Evolutionary conservation across 2,888 invertebrate species (phyloP).

Genomic region (Dasypogon diadema): DNA sequence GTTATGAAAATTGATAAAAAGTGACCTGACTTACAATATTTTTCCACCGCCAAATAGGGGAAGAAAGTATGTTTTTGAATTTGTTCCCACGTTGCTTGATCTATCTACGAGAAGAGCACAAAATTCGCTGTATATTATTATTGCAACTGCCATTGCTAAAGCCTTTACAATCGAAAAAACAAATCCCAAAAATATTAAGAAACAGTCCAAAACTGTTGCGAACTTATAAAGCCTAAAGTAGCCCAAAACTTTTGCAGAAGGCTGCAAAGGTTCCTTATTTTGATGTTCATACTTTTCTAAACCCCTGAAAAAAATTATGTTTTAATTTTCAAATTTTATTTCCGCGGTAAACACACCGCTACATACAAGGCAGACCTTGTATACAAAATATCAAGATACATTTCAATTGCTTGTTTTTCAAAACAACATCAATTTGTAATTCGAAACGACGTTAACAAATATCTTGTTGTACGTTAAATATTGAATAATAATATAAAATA

Average conservation of each 20-base stretch:
- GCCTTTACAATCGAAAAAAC: slow-evolving; percentile 74
- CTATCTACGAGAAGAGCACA: slow-evolving; percentile 78
- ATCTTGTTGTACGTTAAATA: no score
- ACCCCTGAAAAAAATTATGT: slow-evolving; percentile 20
- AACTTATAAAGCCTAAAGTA: slow-evolving; percentile 70
- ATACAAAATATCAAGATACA: no score
- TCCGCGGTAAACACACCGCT: no score
- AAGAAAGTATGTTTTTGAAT: slow-evolving; percentile 72
- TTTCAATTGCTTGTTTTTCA: no score
- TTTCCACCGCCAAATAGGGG: slow-evolving; percentile 75
- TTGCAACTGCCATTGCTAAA: slow-evolving; percentile 75
- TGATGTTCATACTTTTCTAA: slow-evolving; percentile 35
- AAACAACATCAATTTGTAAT: no score
- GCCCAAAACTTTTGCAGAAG: slow-evolving; percentile 60
- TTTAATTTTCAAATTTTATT: no score
- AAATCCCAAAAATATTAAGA: slow-evolving; percentile 72
- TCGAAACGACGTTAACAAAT: no score
- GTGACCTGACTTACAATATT: slow-evolving; percentile 69
- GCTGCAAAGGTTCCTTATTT: slow-evolving; percentile 58
- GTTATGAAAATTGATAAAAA: background rate
- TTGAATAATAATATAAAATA: no score
- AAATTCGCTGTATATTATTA: slow-evolving; percentile 81
- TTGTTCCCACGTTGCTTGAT: slow-evolving; percentile 72
- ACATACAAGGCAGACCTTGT: no score
- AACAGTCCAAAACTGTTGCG: slow-evolving; percentile 73